Percentiles rank a stretch among this genome's conserved stretches.
phyloP scores from a whole-genome alignment of 2,797 vertebrate species.

The Cetoscarus ocellatus region DNA sequence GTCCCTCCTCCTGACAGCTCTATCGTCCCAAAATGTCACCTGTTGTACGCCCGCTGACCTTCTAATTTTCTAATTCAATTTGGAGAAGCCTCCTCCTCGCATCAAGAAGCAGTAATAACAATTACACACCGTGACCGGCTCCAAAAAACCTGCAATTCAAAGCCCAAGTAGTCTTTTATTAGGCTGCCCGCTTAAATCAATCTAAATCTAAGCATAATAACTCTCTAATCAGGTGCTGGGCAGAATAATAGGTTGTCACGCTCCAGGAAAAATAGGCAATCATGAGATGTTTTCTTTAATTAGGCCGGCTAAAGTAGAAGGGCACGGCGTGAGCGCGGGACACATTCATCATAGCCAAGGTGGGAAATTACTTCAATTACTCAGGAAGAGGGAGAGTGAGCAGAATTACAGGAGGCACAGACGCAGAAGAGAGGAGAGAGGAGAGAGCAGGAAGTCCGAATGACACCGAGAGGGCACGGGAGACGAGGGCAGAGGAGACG shows the following conservation, averaged over 20 bases:
- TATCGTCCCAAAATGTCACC: constrained; percentile 91
- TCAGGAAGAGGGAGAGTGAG: constrained; percentile 84
- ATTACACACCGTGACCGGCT: constrained; percentile 92
- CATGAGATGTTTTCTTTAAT: constrained; percentile 99
- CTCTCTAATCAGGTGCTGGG: constrained; percentile 99
- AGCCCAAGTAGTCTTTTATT: constrained; percentile 95
- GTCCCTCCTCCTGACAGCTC: constrained; percentile 84
- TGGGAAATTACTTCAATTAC: constrained; percentile 99
- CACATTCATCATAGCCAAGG: constrained; percentile 99
- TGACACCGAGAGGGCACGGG: constrained; percentile 43
- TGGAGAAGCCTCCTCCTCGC: constrained; percentile 53
- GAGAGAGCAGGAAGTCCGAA: constrained; percentile 44
- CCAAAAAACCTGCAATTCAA: constrained; percentile 94
- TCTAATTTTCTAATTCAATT: constrained; percentile 86
- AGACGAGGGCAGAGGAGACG: constrained; percentile 3
- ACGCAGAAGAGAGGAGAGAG: constrained; percentile 62
- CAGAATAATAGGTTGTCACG: constrained; percentile 99
- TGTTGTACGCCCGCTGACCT: constrained; percentile 86
- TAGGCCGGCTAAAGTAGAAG: constrained; percentile 97
- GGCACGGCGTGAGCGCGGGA: constrained; percentile 91
- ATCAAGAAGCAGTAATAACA: constrained; percentile 87
- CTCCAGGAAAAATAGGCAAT: constrained; percentile 99
- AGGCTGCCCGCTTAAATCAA: constrained; percentile 98
- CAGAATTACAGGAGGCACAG: constrained; percentile 79
- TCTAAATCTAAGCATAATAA: constrained; percentile 99